Evolutionary conservation across 2,113 vertebrate genomes (phyloP).

Genomic region (Pangasianodon hypophthalmus): DNA sequence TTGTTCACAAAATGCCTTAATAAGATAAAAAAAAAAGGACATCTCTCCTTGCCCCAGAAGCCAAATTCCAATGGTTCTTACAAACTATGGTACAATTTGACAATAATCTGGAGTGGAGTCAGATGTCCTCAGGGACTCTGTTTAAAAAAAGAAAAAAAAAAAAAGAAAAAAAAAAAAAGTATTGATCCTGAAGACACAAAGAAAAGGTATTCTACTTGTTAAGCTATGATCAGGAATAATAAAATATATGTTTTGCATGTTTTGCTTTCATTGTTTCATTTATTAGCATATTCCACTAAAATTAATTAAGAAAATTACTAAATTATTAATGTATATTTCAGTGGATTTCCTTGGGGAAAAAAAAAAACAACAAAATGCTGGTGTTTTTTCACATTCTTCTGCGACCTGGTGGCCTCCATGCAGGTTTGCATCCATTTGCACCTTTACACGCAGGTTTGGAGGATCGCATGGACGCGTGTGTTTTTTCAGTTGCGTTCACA

Average conservation of each 20-base stretch:
- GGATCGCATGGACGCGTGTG: not conserved
- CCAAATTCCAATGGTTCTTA: constrained; percentile 33
- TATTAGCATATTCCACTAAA: not conserved
- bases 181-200: constrained; percentile 48
- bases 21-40: constrained; percentile 28
- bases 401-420: constrained; percentile 54
- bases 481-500: not conserved
- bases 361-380: not conserved
- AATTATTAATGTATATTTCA: not conserved
- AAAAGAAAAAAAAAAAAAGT: constrained; percentile 20
- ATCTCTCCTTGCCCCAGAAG: constrained; percentile 47
- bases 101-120: constrained; percentile 40
- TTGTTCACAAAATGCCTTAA: constrained; percentile 57
- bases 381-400: constrained; percentile 9
- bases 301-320: not conserved
- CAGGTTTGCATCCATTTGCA: constrained; percentile 40
- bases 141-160: constrained; percentile 6
- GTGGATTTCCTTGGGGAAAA: not conserved
- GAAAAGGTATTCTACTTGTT: constrained; percentile 47
- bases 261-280: constrained; percentile 27
- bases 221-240: constrained; percentile 55
- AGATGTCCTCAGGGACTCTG: constrained; percentile 46
- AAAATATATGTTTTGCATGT: constrained; percentile 59
- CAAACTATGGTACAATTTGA: constrained; percentile 51
- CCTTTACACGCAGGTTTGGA: not conserved